These are phyloP conservation scores for Temnothorax rugatulus DNA, from an alignment of 2,888 invertebrate genomes.

Conservation along the genomic window DNA sequence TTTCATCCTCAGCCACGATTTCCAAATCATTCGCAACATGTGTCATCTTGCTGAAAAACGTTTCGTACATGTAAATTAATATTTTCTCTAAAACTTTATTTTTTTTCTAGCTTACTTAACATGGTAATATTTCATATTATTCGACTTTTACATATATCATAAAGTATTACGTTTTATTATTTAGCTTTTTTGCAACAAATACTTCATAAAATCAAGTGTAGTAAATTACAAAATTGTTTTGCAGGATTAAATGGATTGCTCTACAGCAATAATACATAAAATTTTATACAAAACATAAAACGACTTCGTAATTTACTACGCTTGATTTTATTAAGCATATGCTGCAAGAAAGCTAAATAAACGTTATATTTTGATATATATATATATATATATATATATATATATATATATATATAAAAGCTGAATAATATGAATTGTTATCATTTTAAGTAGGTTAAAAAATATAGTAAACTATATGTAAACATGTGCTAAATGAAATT, in stretches of 20 bases:
- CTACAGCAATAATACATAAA: not conserved
- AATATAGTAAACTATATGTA: not conserved
- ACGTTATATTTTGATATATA: no score
- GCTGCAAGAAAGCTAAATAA: no score
- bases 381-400: no score
- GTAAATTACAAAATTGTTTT: not conserved
- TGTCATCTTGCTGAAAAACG: not conserved
- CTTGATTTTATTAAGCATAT: no score
- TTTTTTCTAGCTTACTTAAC: not conserved
- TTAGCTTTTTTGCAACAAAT: not conserved
- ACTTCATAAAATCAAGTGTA: not conserved
- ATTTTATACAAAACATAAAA: not conserved
- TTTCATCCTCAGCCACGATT: not conserved
- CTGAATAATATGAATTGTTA: no score
- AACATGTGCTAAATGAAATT: not conserved
- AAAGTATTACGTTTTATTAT: not conserved
- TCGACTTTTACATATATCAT: constrained; percentile 6
- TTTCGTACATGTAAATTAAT: not conserved
- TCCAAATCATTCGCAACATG: not conserved
- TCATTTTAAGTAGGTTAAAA: not conserved
- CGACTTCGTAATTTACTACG: no score
- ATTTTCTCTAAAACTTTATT: not conserved
- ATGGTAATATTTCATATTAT: not conserved
- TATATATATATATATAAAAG: no score
- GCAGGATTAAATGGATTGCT: not conserved